Conservation (phyloP, 2,113 vertebrate genomes). For the Phalacrocorax pelagicus region DNA sequence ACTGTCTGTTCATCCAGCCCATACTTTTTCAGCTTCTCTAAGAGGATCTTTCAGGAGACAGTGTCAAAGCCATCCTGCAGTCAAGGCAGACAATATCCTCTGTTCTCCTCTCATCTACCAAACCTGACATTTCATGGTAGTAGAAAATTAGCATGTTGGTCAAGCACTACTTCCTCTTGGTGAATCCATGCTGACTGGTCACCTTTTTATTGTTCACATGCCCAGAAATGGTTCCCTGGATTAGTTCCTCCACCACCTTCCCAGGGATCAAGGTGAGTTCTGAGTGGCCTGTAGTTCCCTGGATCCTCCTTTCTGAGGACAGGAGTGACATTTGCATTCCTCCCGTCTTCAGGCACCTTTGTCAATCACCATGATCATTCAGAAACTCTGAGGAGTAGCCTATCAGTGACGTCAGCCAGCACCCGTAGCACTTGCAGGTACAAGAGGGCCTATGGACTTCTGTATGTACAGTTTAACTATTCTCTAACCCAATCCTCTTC, state of each 20-base stretch:
- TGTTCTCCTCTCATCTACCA: background rate
- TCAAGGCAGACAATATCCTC: background rate
- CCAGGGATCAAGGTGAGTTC: fast-evolving
- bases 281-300: background rate
- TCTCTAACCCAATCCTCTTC: background rate
- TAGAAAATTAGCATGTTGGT: background rate
- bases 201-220: background rate
- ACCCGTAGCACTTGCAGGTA: background rate
- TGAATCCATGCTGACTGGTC: background rate
- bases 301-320: background rate
- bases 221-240: background rate
- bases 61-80: background rate
- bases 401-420: background rate
- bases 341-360: background rate
- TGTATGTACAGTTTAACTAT: background rate
- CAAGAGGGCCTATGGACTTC: background rate
- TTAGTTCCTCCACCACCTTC: background rate
- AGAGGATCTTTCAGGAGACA: fast-evolving
- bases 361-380: background rate
- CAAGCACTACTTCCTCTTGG: background rate
- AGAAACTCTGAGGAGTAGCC: background rate
- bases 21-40: background rate
- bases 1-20: background rate
- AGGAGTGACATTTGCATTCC: background rate
- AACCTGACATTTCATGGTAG: background rate